Base-by-base conservation (phyloP, 2,888 invertebrate species). In the Tuta absoluta region DNA sequence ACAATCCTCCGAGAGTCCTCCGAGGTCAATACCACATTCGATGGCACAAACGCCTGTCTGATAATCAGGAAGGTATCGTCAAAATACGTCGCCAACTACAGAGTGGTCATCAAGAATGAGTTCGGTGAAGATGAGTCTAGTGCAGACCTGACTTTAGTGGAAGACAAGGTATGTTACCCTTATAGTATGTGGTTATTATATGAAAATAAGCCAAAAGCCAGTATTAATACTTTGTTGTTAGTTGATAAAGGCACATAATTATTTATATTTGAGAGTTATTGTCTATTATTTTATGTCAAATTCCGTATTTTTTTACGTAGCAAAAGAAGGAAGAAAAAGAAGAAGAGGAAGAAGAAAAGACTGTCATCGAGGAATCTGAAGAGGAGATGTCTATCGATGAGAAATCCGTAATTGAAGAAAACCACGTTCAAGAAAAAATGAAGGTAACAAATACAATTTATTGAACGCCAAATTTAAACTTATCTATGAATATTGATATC, bases 91-190 rank as follows among this genome's bases (percentile, higher is more conserved):
- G 97, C 97, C 51, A 94, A 94, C 61, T 98, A 98, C 86, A 95
- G 94, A 78, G 95, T 98, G 53, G 95, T 97, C 28, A 96, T 98
- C 63, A 95, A 94, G 78, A 99, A 99, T 83, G 97, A 98, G 82
- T 95, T 95, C 74, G 99, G 99, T 61, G 95, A 96, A 81, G 98
- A 97, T 74, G 96, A 97, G 79, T 96, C 96, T 1, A 94, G 95
- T 56, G 97, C 98, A 58, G 95, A 96, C 76, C 93, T 99, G 65
- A 96, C 95, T 23, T 95, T 99, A 12, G 94, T 92, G 0, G 91
- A 91, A 70, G 93, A 93, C 80, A 93, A 94, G 87, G 91, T 89
- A 28, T 14, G 33, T 33, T n/a, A 10, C 4, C n/a, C 17, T 14
- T 41, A 14, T 12, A 41, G 3, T 41, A 28, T 28, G 2, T 28